Evolutionary conservation across 2,797 vertebrate species (phyloP).

Genomic region (Lycodopsis pacificus): DNA sequence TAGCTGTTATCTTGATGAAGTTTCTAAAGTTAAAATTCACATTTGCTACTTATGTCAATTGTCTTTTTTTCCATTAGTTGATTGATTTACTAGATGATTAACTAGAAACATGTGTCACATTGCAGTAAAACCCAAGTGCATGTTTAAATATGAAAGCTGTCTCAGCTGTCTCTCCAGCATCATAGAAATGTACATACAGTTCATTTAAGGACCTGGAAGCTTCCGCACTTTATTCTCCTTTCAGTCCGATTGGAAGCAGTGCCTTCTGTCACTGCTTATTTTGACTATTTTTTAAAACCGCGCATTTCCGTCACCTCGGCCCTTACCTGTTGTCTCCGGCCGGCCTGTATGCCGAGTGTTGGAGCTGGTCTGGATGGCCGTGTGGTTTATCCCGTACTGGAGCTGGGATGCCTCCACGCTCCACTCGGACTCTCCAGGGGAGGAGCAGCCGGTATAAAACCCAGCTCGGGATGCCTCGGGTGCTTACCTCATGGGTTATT

Average conservation of each 20-base stretch:
- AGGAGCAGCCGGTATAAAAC: slow-evolving; percentile 68
- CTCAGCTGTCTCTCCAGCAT: not conserved
- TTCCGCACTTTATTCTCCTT: not conserved
- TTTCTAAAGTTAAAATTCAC: not conserved
- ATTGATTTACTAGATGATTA: too few species aligned
- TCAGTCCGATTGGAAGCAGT: not conserved
- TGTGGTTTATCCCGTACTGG: slow-evolving; percentile 40
- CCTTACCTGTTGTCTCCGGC: slow-evolving; percentile 67
- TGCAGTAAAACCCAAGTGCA: not conserved
- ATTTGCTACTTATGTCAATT: not conserved
- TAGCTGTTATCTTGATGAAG: not conserved
- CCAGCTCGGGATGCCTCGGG: slow-evolving; percentile 65
- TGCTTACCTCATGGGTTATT: slow-evolving; percentile 84
- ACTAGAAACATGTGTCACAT: not conserved
- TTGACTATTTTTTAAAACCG: not conserved
- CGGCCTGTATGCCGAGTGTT: not conserved
- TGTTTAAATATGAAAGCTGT: not conserved
- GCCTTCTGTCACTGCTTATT: not conserved
- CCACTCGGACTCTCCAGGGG: slow-evolving; percentile 60
- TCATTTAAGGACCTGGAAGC: not conserved
- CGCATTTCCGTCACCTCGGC: not conserved
- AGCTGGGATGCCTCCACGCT: slow-evolving; percentile 56
- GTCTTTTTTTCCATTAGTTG: not conserved
- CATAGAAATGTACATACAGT: not conserved
- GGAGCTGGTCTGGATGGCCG: slow-evolving; percentile 30